Conservation (phyloP, 2,113 vertebrate species). For the Lonchura striata region DNA sequence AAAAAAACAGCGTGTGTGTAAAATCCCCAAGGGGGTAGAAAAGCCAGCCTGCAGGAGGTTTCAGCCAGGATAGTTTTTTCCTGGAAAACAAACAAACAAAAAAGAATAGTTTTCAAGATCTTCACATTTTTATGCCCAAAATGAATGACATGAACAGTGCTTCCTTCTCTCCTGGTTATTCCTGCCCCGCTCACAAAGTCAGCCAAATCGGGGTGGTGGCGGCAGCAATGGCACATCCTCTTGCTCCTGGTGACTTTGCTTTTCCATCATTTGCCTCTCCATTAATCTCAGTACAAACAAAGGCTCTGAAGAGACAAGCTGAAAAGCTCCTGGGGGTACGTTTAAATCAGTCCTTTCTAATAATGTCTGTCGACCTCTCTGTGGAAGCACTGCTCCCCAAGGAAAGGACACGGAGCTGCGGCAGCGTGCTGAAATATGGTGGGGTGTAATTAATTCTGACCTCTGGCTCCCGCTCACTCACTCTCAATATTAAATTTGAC, state of each 20-base stretch:
- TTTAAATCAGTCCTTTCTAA: constrained; percentile 72
- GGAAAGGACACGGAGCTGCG: constrained; percentile 53
- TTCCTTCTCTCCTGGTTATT: background rate
- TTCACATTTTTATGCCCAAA: background rate
- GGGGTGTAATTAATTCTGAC: constrained; percentile 77
- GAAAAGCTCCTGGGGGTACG: constrained; percentile 74
- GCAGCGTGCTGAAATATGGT: constrained; percentile 44
- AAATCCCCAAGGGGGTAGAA: background rate
- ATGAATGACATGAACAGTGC: background rate
- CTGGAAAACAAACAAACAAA: background rate
- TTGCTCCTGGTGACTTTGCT: constrained; percentile 43
- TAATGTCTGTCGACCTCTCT: constrained; percentile 63
- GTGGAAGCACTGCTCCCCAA: constrained; percentile 60
- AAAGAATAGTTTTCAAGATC: background rate
- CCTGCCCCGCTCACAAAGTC: background rate
- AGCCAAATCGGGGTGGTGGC: background rate
- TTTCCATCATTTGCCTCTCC: constrained; percentile 50
- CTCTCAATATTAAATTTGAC: constrained; percentile 70
- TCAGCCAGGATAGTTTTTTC: background rate
- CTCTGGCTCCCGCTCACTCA: constrained; percentile 57
- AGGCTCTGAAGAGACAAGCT: constrained; percentile 71
- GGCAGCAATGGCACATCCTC: constrained; percentile 4
- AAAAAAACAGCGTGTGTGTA: rapidly evolving
- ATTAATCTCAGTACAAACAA: constrained; percentile 75
- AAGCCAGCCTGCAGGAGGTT: background rate